phyloP scores from a whole-genome alignment of 2,888 invertebrate species.

The Xylota sylvarum region DNA sequence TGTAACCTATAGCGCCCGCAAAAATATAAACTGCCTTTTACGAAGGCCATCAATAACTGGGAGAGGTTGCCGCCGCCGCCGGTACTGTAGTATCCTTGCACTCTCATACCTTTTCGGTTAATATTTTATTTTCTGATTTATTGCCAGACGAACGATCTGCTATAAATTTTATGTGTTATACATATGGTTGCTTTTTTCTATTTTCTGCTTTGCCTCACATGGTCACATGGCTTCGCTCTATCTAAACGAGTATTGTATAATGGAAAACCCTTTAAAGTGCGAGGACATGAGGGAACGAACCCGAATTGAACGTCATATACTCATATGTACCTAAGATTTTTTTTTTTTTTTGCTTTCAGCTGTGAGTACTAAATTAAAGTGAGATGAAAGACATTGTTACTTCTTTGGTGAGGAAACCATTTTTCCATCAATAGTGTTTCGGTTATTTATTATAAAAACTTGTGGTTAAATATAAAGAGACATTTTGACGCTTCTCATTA shows the following conservation, averaged over 20 bases:
- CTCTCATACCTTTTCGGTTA: slow-evolving; percentile 45
- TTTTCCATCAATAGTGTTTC: background rate
- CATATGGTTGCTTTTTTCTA: background rate
- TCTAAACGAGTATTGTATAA: slow-evolving; percentile 7
- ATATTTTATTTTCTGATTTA: slow-evolving; percentile 69
- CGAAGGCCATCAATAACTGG: slow-evolving; percentile 58
- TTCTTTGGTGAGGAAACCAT: background rate
- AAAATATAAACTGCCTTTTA: slow-evolving; percentile 61
- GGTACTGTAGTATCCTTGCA: slow-evolving; percentile 21
- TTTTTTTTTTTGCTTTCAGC: background rate
- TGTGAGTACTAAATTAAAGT: slow-evolving; percentile 13
- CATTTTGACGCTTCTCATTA: too few relatives aligned
- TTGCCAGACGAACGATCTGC: slow-evolving; percentile 47
- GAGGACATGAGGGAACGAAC: background rate
- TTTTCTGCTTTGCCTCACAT: slow-evolving; percentile 19
- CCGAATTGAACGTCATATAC: background rate
- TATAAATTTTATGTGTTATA: slow-evolving; percentile 41
- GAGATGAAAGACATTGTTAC: slow-evolving; percentile 1
- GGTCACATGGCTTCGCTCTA: slow-evolving; percentile 3
- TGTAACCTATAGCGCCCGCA: slow-evolving; percentile 11
- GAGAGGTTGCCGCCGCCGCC: slow-evolving; percentile 17
- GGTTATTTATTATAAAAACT: background rate
- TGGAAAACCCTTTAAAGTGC: slow-evolving; percentile 22
- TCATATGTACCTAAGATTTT: too few relatives aligned
- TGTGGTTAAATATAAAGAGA: too few relatives aligned